phyloP scores from a whole-genome alignment of 1,140 invertebrate species.

The Drosophila ogumai region DNA sequence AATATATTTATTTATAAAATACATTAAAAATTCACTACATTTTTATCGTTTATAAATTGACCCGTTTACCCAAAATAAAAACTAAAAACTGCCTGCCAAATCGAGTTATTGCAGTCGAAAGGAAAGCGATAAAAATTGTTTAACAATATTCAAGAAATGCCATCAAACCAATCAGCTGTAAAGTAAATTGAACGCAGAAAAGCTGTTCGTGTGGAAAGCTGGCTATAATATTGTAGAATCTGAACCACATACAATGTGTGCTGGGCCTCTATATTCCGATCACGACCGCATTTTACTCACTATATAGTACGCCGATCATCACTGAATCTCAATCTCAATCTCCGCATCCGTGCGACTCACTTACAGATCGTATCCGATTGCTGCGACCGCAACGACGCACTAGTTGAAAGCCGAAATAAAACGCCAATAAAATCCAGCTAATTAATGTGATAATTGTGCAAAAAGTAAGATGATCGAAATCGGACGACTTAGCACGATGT shows the following conservation, averaged over 20 bases:
- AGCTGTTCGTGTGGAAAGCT: conserved; percentile 55
- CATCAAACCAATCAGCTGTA: conserved; percentile 64
- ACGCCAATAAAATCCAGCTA: conserved; percentile 33
- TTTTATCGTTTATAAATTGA: neutral
- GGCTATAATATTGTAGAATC: conserved; percentile 12
- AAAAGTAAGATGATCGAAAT: conserved; percentile 26
- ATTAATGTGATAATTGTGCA: conserved; percentile 69
- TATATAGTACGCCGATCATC: conserved; percentile 34
- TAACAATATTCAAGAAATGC: conserved; percentile 36
- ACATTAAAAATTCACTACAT: no score
- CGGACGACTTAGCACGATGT: conserved; percentile 35
- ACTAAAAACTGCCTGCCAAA: conserved; percentile 2
- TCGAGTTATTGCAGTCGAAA: conserved; percentile 24
- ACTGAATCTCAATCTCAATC: conserved; percentile 15
- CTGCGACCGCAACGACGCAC: conserved; percentile 43
- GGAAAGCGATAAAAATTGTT: conserved; percentile 33
- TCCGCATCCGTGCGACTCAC: conserved; percentile 40
- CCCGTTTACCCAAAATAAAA: neutral
- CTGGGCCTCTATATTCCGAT: conserved; percentile 42
- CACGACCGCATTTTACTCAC: conserved; percentile 62
- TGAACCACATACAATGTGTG: conserved; percentile 34
- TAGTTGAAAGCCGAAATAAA: conserved; percentile 32
- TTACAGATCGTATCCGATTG: conserved; percentile 62
- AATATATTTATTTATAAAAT: no score
- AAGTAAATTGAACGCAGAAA: conserved; percentile 47